Evolutionary conservation across 2,888 invertebrate species (phyloP).

Genomic region (Hermaeophaga mercurialis): DNA sequence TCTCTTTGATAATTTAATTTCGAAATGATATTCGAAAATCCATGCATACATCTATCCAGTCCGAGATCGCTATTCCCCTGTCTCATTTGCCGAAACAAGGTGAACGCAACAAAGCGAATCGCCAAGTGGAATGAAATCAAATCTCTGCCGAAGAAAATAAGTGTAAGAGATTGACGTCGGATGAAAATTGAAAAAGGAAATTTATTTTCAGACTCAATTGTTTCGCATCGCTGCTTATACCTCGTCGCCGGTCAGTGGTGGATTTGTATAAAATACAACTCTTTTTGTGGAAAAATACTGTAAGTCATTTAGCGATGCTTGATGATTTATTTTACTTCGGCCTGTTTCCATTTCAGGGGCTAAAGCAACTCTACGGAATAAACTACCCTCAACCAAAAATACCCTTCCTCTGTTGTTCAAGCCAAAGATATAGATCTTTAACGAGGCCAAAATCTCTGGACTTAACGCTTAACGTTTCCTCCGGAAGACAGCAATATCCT

Average conservation of each 20-base stretch:
- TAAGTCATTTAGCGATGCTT: no score
- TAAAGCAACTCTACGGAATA: no score
- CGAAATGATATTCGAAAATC: constrained; percentile 37
- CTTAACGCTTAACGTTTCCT: no score
- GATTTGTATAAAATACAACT: no score
- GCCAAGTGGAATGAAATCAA: constrained; percentile 55
- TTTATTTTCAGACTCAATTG: constrained; percentile 61
- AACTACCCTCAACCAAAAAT: no score
- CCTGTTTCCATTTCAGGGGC: no score
- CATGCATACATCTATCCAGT: constrained; percentile 14
- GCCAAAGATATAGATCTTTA: no score
- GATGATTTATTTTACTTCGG: no score
- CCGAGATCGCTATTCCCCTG: constrained; percentile 48
- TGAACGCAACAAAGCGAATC: constrained; percentile 52
- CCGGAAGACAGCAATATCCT: no score
- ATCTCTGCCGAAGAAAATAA: constrained; percentile 59
- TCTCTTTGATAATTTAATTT: neutral
- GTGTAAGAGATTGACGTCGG: constrained; percentile 58
- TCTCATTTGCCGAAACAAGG: constrained; percentile 57
- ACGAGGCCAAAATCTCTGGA: no score
- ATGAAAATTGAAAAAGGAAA: constrained; percentile 62
- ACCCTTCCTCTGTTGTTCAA: no score
- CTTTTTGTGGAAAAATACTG: no score
- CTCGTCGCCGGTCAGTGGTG: constrained; percentile 47
- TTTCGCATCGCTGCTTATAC: constrained; percentile 52